A percentile compares a stretch with the other conserved stretches of the same genome.
Evolutionary conservation across 1,140 invertebrate genomes (phyloP).

Genomic region (Gerris buenoi): DNA sequence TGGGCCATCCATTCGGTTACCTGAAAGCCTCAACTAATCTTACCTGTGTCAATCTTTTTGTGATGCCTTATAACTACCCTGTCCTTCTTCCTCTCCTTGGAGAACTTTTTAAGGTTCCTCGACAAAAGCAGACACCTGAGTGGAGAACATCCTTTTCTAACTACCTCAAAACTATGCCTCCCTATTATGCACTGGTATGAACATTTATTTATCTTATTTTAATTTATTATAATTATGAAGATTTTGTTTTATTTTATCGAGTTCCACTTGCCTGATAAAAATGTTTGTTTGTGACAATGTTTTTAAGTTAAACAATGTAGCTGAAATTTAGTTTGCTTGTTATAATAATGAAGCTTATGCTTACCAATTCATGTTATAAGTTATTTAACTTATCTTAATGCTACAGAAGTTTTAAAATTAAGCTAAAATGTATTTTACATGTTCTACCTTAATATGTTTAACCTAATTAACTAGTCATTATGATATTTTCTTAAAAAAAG

Average conservation of each 20-base stretch:
- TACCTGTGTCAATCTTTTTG: constrained; percentile 87
- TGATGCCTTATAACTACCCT: constrained; percentile 98
- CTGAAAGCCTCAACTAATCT: constrained; percentile 92
- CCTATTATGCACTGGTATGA: constrained; percentile 84
- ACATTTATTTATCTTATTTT: constrained; percentile 4
- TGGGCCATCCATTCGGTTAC: constrained; percentile 91
- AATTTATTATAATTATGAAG: constrained; percentile 1
- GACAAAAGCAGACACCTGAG: constrained; percentile 76
- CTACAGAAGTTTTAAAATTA: too few relatives aligned
- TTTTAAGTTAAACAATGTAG: too few relatives aligned
- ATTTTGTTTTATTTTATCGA: constrained; percentile 11
- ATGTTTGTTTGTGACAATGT: too few relatives aligned
- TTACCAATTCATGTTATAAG: too few relatives aligned
- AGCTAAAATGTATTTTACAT: too few relatives aligned
- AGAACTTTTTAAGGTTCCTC: constrained; percentile 78
- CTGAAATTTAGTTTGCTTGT: too few relatives aligned
- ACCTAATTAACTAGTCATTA: too few relatives aligned
- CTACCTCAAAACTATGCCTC: constrained; percentile 87
- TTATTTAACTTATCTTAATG: too few relatives aligned
- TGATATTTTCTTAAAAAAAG: too few relatives aligned
- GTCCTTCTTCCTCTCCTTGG: constrained; percentile 81
- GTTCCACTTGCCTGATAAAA: constrained; percentile 10
- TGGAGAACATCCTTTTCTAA: constrained; percentile 82
- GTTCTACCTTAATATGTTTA: too few relatives aligned
- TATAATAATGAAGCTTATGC: too few relatives aligned